phyloP scores from a whole-genome alignment of 2,113 vertebrate species.

The Tachysurus vachellii region DNA sequence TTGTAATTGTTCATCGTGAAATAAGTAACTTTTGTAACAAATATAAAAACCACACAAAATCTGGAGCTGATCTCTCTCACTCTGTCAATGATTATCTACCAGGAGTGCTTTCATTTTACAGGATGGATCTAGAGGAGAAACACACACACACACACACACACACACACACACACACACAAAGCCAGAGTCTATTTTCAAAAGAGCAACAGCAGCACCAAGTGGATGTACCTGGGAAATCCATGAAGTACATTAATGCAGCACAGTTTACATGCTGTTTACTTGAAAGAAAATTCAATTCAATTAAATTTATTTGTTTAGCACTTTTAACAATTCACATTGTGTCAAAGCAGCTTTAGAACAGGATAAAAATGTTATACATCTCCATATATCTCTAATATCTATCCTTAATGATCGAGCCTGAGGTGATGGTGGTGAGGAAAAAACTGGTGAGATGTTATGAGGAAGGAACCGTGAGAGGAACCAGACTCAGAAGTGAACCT shows the following conservation, averaged over 20 bases:
- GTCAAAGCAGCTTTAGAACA: too few relatives aligned
- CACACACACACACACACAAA: not conserved
- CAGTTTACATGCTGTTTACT: not conserved
- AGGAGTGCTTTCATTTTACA: not conserved
- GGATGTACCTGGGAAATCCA: not conserved
- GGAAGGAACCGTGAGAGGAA: too few relatives aligned
- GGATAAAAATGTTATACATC: too few relatives aligned
- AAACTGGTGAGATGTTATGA: too few relatives aligned
- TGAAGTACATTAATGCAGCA: not conserved
- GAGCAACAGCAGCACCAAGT: constrained; percentile 21
- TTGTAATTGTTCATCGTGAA: not conserved
- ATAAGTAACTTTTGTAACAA: not conserved
- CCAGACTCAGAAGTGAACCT: too few relatives aligned
- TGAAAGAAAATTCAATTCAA: too few relatives aligned
- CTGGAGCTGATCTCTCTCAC: not conserved
- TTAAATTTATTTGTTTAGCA: too few relatives aligned
- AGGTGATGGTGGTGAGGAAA: too few relatives aligned
- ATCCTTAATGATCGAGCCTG: too few relatives aligned
- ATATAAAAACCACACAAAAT: not conserved
- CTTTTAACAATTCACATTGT: too few relatives aligned
- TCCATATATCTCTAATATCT: too few relatives aligned
- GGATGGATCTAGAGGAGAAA: not conserved
- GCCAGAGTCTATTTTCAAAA: not conserved
- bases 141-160: not conserved
- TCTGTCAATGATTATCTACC: not conserved